These are phyloP conservation scores for Diogma glabrata DNA, from an alignment of 2,888 invertebrate species.

Conservation along the genomic window DNA sequence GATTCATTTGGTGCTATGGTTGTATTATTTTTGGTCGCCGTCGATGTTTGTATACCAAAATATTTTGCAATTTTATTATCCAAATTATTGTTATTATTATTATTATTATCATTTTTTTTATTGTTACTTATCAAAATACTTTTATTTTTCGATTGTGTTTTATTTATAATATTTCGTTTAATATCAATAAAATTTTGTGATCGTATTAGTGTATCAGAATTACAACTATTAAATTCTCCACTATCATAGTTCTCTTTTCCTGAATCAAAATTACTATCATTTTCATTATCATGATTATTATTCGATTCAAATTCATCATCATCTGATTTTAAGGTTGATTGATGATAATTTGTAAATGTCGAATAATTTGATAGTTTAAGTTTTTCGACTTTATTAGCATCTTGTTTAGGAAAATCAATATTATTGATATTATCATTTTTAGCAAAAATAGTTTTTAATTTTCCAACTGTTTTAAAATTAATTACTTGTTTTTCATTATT, in stretches of 20 bases:
- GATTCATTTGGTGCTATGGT: not conserved
- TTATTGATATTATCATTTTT: conserved; percentile 21
- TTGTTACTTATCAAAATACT: conserved; percentile 2
- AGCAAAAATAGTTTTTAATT: conserved; percentile 26
- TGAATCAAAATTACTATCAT: not conserved
- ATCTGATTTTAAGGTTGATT: not conserved
- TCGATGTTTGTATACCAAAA: conserved; percentile 25
- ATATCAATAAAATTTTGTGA: not conserved
- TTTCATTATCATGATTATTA: not conserved
- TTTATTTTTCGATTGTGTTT: not conserved
- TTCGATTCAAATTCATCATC: not conserved
- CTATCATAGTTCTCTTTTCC: conserved; percentile 5
- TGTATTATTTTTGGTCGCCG: conserved; percentile 4
- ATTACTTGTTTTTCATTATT: conserved; percentile 22
- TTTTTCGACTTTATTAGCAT: too few species aligned
- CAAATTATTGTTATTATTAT: not conserved
- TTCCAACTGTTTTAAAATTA: conserved; percentile 29
- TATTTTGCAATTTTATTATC: conserved; percentile 28
- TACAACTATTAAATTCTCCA: too few species aligned
- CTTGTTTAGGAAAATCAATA: conserved; percentile 12
- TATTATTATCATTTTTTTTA: not conserved
- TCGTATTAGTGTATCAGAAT: not conserved
- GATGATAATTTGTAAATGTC: not conserved
- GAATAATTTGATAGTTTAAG: too few species aligned
- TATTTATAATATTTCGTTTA: not conserved